These are phyloP conservation scores for Oophaga pumilio DNA, from an alignment of 2,113 vertebrate species.

Conservation along the genomic window DNA sequence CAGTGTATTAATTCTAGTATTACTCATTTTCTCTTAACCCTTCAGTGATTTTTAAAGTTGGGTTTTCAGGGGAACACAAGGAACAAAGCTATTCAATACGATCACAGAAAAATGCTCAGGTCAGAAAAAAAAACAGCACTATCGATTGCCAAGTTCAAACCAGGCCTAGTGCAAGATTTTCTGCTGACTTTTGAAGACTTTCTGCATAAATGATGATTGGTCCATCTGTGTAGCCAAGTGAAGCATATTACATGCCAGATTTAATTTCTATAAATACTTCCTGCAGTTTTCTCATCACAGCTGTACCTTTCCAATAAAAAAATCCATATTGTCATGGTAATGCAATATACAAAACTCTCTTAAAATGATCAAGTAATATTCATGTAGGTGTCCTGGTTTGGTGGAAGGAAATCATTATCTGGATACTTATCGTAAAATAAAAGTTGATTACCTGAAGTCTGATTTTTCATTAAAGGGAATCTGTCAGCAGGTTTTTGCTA, in stretches of 20 bases:
- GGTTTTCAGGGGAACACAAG: neutral
- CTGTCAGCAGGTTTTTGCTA: no score
- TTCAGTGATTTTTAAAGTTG: constrained; percentile 12
- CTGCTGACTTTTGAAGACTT: constrained; percentile 51
- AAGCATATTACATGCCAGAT: constrained; percentile 47
- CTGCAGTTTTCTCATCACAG: constrained; percentile 43
- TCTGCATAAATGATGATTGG: constrained; percentile 48
- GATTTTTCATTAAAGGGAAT: neutral
- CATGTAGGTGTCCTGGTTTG: neutral
- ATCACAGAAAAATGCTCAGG: constrained; percentile 34
- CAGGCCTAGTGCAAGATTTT: constrained; percentile 36
- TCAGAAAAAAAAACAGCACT: neutral
- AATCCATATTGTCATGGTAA: neutral
- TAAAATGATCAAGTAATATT: neutral
- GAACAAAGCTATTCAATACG: constrained; percentile 14
- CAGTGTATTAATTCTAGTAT: constrained; percentile 38
- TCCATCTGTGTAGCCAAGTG: constrained; percentile 40
- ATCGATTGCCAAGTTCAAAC: constrained; percentile 40
- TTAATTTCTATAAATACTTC: constrained; percentile 43
- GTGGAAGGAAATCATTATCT: neutral
- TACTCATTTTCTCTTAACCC: constrained; percentile 43
- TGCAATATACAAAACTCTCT: neutral
- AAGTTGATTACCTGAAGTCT: neutral
- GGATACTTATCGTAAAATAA: neutral
- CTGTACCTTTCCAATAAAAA: constrained; percentile 35